A percentile compares a stretch with the other conserved stretches of the same genome.
Conservation (phyloP, 2,113 vertebrate species). For the Galeopterus variegatus region DNA sequence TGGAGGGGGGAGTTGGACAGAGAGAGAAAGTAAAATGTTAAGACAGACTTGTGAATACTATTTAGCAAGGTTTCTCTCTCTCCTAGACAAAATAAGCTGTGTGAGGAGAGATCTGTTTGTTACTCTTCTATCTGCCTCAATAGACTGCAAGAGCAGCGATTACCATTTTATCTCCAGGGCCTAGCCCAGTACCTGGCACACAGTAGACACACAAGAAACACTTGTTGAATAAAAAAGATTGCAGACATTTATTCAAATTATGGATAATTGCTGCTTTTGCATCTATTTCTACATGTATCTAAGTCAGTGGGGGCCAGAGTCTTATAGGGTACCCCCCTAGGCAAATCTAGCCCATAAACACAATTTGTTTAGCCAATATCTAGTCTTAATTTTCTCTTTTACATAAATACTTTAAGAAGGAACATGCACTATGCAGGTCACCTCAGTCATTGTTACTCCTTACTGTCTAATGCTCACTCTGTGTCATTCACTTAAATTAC, state of each 20-base stretch:
- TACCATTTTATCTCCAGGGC: not conserved
- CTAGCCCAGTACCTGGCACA: not conserved
- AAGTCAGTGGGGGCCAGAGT: not conserved
- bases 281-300: not conserved
- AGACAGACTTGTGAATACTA: not conserved
- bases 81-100: not conserved
- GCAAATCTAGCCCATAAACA: not conserved
- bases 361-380: not conserved
- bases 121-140: not conserved
- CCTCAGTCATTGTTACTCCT: not conserved
- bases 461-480: not conserved
- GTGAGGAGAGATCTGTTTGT: not conserved
- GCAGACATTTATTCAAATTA: not conserved
- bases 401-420: not conserved
- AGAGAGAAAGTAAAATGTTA: not conserved
- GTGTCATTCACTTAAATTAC: not conserved
- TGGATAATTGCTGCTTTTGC: not conserved
- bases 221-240: not conserved
- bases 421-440: not conserved
- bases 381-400: slow-evolving; percentile 41
- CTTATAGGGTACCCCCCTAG: not conserved
- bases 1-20: not conserved
- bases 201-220: not conserved
- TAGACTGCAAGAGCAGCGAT: not conserved
- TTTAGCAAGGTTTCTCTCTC: not conserved